phyloP scores from a whole-genome alignment of 2,888 invertebrate genomes.

The Philaethria dido region DNA sequence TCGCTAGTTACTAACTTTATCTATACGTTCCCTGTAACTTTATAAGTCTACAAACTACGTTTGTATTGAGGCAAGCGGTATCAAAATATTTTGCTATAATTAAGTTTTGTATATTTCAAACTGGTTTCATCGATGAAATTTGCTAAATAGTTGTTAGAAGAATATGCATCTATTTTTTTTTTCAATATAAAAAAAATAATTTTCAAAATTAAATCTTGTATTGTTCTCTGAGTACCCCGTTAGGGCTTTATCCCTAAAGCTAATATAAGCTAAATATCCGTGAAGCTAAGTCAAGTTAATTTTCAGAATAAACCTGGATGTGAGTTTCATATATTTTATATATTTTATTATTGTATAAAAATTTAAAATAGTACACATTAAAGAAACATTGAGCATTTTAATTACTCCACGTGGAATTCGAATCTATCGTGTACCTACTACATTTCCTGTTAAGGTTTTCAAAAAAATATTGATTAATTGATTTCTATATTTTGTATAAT shows the following conservation, averaged over 20 bases:
- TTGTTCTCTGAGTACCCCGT: too few relatives aligned
- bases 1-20: constrained; percentile 14
- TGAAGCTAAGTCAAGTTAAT: too few relatives aligned
- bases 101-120: not conserved
- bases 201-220: too few relatives aligned
- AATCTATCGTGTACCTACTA: not conserved
- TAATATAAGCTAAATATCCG: too few relatives aligned
- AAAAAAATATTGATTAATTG: not conserved
- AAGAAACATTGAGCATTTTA: not conserved
- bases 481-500: not conserved
- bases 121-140: constrained; percentile 4
- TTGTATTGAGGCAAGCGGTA: not conserved
- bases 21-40: constrained; percentile 25
- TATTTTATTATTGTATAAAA: too few relatives aligned
- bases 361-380: not conserved
- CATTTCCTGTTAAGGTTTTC: not conserved
- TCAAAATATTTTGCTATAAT: constrained; percentile 9
- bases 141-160: too few relatives aligned
- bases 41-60: constrained; percentile 20
- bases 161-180: too few relatives aligned
- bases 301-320: too few relatives aligned
- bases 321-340: not conserved
- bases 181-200: too few relatives aligned
- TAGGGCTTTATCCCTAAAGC: too few relatives aligned
- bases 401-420: not conserved